Evolutionary conservation across 2,797 vertebrate species (phyloP).

Genomic region (Gymnodraco acuticeps): DNA sequence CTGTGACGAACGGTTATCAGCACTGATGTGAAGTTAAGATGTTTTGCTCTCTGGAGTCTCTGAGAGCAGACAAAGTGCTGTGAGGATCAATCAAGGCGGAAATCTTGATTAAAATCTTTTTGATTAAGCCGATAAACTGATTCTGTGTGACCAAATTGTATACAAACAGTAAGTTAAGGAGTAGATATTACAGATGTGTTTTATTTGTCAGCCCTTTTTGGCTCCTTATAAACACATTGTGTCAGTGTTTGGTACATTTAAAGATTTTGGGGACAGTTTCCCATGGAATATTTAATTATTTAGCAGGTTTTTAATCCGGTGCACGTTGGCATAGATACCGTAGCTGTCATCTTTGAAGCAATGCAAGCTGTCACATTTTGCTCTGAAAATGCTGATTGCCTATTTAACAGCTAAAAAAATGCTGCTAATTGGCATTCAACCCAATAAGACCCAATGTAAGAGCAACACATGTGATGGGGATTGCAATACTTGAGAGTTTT

Average conservation of each 20-base stretch:
- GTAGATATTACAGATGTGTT: not conserved
- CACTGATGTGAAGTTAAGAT: conserved; percentile 11
- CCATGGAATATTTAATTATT: conserved; percentile 15
- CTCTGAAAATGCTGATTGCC: conserved; percentile 24
- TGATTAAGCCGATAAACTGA: not conserved
- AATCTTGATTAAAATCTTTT: not conserved
- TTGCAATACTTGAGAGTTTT: not conserved
- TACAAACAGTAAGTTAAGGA: not conserved
- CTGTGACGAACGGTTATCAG: conserved; percentile 64
- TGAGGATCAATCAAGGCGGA: not conserved
- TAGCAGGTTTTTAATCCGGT: conserved; percentile 12
- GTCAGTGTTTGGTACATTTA: conserved; percentile 9
- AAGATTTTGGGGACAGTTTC: not conserved
- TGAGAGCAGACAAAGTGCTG: not conserved
- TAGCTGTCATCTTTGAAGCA: conserved; percentile 9
- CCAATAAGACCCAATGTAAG: conserved; percentile 1
- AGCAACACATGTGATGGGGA: conserved; percentile 3
- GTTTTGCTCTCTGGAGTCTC: not conserved
- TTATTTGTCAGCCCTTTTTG: not conserved
- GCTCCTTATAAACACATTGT: not conserved
- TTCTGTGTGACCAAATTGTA: not conserved
- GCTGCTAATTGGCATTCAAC: conserved; percentile 22
- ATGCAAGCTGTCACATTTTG: conserved; percentile 11
- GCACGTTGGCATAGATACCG: conserved; percentile 24
- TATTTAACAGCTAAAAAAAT: conserved; percentile 32